Conservation (phyloP, 2,888 invertebrate genomes). For the Nephrotoma guestfalica region DNA sequence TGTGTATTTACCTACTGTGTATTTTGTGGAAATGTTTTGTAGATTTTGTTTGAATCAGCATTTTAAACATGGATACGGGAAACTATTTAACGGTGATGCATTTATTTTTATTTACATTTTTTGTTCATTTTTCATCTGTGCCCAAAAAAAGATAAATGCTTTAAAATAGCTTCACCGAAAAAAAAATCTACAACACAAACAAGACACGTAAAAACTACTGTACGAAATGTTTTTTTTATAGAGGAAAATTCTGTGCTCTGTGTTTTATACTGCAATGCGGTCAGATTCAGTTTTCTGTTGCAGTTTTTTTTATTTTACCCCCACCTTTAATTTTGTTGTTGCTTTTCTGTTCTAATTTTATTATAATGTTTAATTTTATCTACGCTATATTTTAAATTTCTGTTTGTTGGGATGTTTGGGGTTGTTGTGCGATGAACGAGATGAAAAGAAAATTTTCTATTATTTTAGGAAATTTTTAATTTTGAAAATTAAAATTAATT, state of each 20-base stretch:
- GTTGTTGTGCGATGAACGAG: not conserved
- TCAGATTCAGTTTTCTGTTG: not conserved
- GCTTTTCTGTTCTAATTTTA: not conserved
- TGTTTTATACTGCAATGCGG: not conserved
- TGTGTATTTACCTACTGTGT: not conserved
- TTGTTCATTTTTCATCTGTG: not conserved
- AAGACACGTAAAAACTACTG: not conserved
- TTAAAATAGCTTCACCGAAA: not conserved
- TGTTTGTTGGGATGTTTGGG: not conserved
- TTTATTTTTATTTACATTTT: not conserved
- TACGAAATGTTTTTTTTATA: not conserved
- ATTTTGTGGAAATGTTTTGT: not conserved
- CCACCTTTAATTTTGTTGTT: not conserved
- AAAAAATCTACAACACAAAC: not conserved
- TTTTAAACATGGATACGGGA: not conserved
- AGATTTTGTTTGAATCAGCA: not conserved
- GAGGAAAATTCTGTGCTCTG: not conserved
- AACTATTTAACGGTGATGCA: not conserved
- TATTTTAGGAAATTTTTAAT: not conserved
- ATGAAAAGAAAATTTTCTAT: not conserved
- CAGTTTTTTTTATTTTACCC: not conserved
- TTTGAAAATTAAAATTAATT: not conserved
- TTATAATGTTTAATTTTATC: not conserved
- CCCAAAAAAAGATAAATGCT: not conserved
- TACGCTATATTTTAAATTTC: not conserved